Evolutionary conservation across 1,140 invertebrate species (phyloP).

Genomic region (Bombus waltoni): DNA sequence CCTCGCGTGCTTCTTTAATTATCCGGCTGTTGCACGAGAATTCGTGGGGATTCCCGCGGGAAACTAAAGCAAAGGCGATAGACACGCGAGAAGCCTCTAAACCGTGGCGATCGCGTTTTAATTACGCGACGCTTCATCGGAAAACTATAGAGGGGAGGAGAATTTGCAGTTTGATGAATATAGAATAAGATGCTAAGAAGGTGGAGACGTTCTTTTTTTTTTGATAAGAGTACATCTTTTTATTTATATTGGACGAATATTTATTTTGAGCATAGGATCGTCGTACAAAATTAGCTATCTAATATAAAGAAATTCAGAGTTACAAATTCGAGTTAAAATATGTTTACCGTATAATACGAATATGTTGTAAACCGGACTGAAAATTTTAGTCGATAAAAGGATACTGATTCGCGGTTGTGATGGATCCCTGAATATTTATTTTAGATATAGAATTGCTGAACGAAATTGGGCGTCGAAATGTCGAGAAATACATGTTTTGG

Average conservation of each 20-base stretch:
- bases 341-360: background rate
- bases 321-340: background rate
- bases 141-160: too few relatives aligned
- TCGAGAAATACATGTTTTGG: background rate
- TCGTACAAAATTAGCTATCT: background rate
- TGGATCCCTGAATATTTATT: background rate
- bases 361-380: background rate
- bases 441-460: background rate
- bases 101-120: constrained; percentile 25
- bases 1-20: constrained; percentile 30
- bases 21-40: background rate
- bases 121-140: background rate
- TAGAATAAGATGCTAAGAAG: background rate
- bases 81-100: constrained; percentile 21
- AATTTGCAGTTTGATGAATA: background rate
- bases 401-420: background rate
- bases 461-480: background rate
- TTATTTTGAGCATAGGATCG: too few relatives aligned
- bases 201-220: too few relatives aligned
- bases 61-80: constrained; percentile 12
- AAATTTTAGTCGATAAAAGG: background rate
- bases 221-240: too few relatives aligned
- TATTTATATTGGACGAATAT: too few relatives aligned
- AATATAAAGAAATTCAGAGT: background rate
- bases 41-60: constrained; percentile 24